A percentile compares a stretch with the other conserved stretches of the same genome.
These are phyloP conservation scores for Cliona cf. orientalis DNA, from an alignment of 37 sponge, comb jelly and placozoan genomes.

Conservation along the genomic window DNA sequence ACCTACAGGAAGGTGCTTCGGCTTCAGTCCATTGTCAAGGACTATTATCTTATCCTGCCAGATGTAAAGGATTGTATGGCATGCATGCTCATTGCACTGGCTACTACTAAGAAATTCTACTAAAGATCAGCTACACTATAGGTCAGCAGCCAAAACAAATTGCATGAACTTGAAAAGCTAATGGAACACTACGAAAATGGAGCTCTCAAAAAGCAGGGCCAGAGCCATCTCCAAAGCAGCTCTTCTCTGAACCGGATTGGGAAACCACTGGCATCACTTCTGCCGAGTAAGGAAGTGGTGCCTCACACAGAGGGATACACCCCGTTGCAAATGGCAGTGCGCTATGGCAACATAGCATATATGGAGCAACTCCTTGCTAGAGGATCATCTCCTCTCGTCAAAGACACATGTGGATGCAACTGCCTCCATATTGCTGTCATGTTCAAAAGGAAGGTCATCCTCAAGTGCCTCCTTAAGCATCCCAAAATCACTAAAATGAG, in stretches of 20 bases:
- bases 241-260: not conserved
- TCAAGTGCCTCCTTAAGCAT: constrained; percentile 12
- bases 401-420: constrained; percentile 26
- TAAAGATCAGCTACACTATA: too few relatives aligned
- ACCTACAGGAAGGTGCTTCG: too few relatives aligned
- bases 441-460: constrained; percentile 13
- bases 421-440: constrained; percentile 54
- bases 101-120: too few relatives aligned
- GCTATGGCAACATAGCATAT: constrained; percentile 36
- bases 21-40: too few relatives aligned
- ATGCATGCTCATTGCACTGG: too few relatives aligned
- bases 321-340: constrained; percentile 61
- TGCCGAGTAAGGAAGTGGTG: constrained; percentile 36
- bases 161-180: constrained; percentile 42
- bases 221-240: constrained; percentile 59
- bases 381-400: constrained; percentile 27
- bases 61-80: too few relatives aligned
- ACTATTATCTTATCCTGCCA: too few relatives aligned
- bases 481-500: constrained; percentile 4
- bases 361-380: constrained; percentile 40
- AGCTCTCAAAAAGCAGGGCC: constrained; percentile 23
- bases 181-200: constrained; percentile 39
- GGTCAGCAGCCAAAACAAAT: too few relatives aligned
- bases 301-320: constrained; percentile 60
- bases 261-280: constrained; percentile 36